These are phyloP conservation scores for Magallana nippona DNA, from an alignment of 2,888 invertebrate species.

Conservation along the genomic window DNA sequence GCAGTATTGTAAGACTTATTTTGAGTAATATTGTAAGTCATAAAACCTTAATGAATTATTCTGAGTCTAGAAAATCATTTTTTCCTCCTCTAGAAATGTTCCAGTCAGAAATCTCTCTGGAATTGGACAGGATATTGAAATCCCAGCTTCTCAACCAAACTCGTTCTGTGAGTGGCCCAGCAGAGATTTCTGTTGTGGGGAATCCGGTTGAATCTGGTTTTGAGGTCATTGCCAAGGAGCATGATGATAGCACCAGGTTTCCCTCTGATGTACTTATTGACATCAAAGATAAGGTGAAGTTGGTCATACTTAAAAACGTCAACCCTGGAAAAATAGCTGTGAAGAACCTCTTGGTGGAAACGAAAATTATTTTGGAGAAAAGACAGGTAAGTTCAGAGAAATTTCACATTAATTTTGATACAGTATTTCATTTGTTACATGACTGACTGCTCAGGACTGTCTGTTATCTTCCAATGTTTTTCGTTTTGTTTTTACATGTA, in stretches of 20 bases:
- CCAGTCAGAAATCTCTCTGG: constrained; percentile 60
- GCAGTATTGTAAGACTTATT: no score
- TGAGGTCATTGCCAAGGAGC: constrained; percentile 50
- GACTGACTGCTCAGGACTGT: no score
- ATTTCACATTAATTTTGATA: not conserved
- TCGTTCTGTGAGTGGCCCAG: constrained; percentile 37
- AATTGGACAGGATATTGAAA: constrained; percentile 60
- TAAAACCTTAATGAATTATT: no score
- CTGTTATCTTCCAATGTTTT: no score
- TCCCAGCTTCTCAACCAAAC: constrained; percentile 27
- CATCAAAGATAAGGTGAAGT: constrained; percentile 54
- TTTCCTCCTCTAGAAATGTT: constrained; percentile 58
- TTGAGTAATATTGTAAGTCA: no score
- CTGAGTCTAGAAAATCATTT: no score
- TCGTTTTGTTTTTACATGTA: no score
- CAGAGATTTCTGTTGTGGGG: constrained; percentile 17
- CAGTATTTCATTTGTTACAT: no score
- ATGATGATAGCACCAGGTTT: constrained; percentile 55
- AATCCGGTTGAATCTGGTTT: constrained; percentile 45
- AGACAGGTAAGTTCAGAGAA: constrained; percentile 52
- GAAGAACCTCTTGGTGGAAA: constrained; percentile 46
- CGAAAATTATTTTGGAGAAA: constrained; percentile 50
- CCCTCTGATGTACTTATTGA: constrained; percentile 64
- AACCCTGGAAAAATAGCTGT: constrained; percentile 43
- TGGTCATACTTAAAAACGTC: constrained; percentile 30